Base-by-base conservation (phyloP, 2,888 invertebrate genomes). In the Teleiodes luculella region DNA sequence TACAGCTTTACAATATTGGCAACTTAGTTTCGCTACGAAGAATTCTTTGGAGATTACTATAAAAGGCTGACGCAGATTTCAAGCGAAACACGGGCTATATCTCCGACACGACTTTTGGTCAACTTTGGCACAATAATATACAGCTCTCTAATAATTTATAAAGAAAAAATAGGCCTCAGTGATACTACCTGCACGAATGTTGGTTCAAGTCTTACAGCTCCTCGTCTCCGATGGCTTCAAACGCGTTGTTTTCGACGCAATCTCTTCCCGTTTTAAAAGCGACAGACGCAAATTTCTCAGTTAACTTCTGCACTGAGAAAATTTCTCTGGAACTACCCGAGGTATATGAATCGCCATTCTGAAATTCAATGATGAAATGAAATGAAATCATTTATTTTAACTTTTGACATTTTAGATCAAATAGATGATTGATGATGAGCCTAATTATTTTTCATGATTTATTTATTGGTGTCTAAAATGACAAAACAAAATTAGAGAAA, bases 221-320 rank as follows among this genome's bases (percentile, higher is more conserved):
- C 68, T 98, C 98, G 75, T 98, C 98, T 3, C 97, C 97, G 64
- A 98, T 98, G 49, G 96, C 97, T 81, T 97, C 96, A 78, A 98
- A 98, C 18, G 97, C 97, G 80, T 96, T 95, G 83, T 97, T 97
- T 76, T 96, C 96, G 58, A 96, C 94, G 61, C 94, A 93, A 69
- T 94, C 94, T 66, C 92, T 91, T 28, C 92, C 92, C 57, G 92
- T 90, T 68, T 93, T 94, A 78, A 94, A 94, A 28, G 93, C 92
- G 48, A 94, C 95, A 0, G 92, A 93, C 1, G 91, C 90, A 64
- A 95, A 92, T 75, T 94, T 94, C 62, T 94, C 93, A 13, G 94
- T 93, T 33, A 95, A 79, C 73, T 92, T 94, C 66, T 94, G 93
- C 58, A 96, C 93, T n/a, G 94, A 93, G 69, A 95, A 94, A 65